Conservation (phyloP, 53 echinoderm and acorn worm species). For the Holothuria leucospilota region DNA sequence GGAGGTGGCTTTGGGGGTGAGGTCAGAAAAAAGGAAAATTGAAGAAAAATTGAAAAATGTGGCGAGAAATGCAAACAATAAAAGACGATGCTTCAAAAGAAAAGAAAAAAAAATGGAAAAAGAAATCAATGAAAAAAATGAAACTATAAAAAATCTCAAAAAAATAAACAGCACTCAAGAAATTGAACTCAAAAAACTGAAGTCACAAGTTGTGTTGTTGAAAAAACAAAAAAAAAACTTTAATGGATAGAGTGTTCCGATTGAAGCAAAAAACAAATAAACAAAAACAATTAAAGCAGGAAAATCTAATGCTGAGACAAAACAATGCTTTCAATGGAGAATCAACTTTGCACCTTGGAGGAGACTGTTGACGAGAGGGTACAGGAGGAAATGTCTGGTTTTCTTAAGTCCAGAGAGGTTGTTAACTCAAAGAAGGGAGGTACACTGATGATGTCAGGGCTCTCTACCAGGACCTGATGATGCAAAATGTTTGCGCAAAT, state of each 20-base stretch:
- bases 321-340: neutral
- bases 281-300: neutral
- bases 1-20: neutral
- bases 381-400: slow-evolving; percentile 18
- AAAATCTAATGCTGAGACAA: neutral
- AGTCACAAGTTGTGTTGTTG: no score
- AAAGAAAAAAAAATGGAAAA: neutral
- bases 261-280: neutral
- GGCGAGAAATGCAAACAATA: neutral
- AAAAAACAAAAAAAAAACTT: no score
- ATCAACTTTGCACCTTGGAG: slow-evolving; percentile 7
- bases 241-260: no score
- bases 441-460: slow-evolving; percentile 54
- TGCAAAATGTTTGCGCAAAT: slow-evolving; percentile 49
- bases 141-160: neutral
- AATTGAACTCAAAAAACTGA: no score
- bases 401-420: neutral
- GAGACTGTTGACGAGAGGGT: slow-evolving; percentile 1
- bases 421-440: slow-evolving; percentile 27
- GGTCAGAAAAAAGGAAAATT: neutral
- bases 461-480: slow-evolving; percentile 60
- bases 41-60: neutral
- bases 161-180: neutral
- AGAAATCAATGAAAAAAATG: neutral
- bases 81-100: neutral